Percentiles rank a stretch among this genome's conserved stretches.
Conservation (phyloP, 64 coral and sea anemone species). For the Dendronephthya gigantea region DNA sequence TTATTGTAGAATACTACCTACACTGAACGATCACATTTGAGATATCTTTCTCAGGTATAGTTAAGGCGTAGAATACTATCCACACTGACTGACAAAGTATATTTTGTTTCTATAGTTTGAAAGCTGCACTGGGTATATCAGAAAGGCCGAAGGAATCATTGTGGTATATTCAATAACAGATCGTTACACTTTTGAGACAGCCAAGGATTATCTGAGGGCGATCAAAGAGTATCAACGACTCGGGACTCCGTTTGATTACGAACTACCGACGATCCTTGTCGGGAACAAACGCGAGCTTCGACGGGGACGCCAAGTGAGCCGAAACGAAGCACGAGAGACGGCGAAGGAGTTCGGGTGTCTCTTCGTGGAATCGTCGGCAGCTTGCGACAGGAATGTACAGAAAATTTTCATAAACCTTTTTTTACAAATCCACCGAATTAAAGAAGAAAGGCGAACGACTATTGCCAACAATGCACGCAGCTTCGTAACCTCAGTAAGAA, state of each 20-base stretch:
- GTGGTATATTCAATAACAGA: slow-evolving; percentile 10
- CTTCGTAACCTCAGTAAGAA: background rate
- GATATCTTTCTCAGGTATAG: no score
- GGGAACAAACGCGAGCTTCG: slow-evolving; percentile 16
- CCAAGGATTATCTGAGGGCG: background rate
- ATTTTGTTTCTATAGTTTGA: background rate
- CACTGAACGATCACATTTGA: no score
- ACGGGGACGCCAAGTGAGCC: background rate
- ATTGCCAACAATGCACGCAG: background rate
- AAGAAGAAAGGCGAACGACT: background rate
- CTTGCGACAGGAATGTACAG: background rate
- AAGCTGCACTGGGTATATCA: background rate
- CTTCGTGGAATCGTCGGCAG: background rate
- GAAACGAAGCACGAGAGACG: background rate
- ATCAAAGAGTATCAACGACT: background rate
- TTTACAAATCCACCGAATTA: background rate
- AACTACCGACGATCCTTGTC: background rate
- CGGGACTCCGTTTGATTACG: background rate
- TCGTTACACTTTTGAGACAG: slow-evolving; percentile 10
- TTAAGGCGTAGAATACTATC: no score
- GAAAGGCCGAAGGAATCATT: background rate
- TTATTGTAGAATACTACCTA: no score
- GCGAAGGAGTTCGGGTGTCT: slow-evolving; percentile 9
- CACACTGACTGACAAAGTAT: background rate
- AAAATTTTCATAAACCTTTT: background rate